Evolutionary conservation across 2,888 invertebrate species (phyloP), one percentile per base, ranked within the genome.

Genomic region (Electrophaes corylata): DNA sequence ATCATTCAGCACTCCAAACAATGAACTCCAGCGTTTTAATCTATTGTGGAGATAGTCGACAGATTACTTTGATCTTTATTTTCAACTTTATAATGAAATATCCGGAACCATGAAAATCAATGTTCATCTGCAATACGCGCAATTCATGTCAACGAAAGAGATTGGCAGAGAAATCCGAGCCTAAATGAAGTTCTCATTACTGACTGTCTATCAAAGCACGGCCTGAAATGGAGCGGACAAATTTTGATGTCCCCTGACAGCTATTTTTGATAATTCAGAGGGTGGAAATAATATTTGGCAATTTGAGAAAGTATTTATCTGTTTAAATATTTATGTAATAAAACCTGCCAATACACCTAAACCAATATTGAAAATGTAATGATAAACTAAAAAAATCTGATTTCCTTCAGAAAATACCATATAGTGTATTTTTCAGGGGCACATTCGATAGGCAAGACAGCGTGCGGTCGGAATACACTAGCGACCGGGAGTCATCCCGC

Each of bases 401-500:
- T 41, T 49, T 53, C 16, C 37, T 46, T 23, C 35, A 46, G 47
- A 45, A 50, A 54, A 43, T 61, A 69, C 67, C 50, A 67, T 60
- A 45, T 55, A 60, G 45, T 23, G 71, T 60, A 68, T 72, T 73
- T 91, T 88, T 43, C 92, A 97, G 97, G 78, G 96, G 96, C 57
- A 94, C 96, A 72, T 97, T 97, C 80, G 97, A 97, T 84, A 94
- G 97, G 11, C 97, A 97, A 91, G 97, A 97, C 88, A 97, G 97
- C 83, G 93, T 97, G 64, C 94, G 97, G 48, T 97, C 97, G 1
- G 97, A 97, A 82, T 98, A 97, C 91, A 94, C 97, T 89, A 97
- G 97, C 80, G 98, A 97, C 87, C 94, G 97, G 64, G 97, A 97
- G 78, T 94, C 96, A 14, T 92, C 94, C 57, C 95, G 96, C 72